Evolutionary conservation across 2,888 invertebrate genomes (phyloP).

Genomic region (Hyposoter didymator): DNA sequence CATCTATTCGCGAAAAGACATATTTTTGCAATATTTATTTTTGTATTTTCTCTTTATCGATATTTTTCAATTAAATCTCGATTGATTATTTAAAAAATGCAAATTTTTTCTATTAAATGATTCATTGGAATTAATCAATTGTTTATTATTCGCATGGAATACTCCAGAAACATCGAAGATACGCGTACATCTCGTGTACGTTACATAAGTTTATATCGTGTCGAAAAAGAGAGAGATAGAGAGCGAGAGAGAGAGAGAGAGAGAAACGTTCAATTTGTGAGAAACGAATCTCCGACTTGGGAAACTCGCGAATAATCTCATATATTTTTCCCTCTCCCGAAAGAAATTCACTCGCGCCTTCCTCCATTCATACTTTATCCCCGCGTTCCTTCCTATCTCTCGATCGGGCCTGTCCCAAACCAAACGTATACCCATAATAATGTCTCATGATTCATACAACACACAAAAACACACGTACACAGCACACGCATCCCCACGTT

Average conservation of each 20-base stretch:
- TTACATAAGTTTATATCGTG: constrained; percentile 1
- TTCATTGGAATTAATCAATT: neutral
- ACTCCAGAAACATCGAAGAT: neutral
- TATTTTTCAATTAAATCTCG: neutral
- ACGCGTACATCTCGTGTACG: neutral
- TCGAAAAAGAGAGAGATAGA: constrained; percentile 5
- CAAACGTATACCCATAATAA: neutral
- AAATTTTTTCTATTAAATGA: neutral
- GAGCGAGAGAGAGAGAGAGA: constrained; percentile 8
- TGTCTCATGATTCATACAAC: neutral
- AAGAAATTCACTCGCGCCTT: constrained; percentile 16
- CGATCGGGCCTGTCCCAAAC: constrained; percentile 23
- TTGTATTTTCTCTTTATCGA: neutral
- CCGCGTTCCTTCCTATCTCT: constrained; percentile 4
- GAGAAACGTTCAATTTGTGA: constrained; percentile 58
- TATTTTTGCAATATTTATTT: neutral
- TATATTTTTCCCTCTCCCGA: neutral
- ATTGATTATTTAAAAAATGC: neutral
- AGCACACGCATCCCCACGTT: neutral
- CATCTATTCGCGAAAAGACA: neutral
- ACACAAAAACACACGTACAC: neutral
- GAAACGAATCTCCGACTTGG: constrained; percentile 51
- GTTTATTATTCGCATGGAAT: neutral
- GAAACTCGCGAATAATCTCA: constrained; percentile 51
- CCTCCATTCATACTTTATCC: neutral